Evolutionary conservation across 2,797 vertebrate species (phyloP).

Genomic region (Enteromius anoplus): DNA sequence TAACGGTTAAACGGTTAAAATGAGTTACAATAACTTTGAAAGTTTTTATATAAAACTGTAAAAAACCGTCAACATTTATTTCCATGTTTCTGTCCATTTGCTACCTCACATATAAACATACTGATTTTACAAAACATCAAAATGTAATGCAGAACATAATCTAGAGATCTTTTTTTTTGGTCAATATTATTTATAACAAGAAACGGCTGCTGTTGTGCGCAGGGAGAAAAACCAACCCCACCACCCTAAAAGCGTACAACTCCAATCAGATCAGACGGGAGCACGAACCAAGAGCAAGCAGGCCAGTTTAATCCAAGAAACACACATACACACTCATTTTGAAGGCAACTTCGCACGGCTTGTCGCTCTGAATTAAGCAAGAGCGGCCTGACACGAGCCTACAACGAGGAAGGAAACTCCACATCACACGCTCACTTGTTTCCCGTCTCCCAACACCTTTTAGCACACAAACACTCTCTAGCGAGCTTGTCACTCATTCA

Average conservation of each 20-base stretch:
- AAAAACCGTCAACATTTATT: background rate
- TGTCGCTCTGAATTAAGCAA: constrained; percentile 58
- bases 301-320: constrained; percentile 49
- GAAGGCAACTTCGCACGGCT: constrained; percentile 47
- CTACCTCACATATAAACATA: background rate
- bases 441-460: constrained; percentile 36
- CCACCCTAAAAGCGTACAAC: constrained; percentile 23
- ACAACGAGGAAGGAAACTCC: constrained; percentile 46
- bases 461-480: constrained; percentile 43
- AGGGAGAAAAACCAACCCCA: constrained; percentile 5
- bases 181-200: constrained; percentile 19
- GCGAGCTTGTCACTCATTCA: constrained; percentile 53
- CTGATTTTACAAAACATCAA: background rate
- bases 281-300: constrained; percentile 31
- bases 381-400: constrained; percentile 51
- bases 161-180: background rate
- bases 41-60: background rate
- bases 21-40: too few species aligned
- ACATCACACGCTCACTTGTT: constrained; percentile 48
- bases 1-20: too few species aligned
- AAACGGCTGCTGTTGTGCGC: constrained; percentile 12
- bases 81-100: background rate
- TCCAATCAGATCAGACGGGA: constrained; percentile 55
- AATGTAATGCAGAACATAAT: background rate
- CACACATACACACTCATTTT: constrained; percentile 19